Conservation (phyloP, 2,797 vertebrate species). For the Amniataba percoides region DNA sequence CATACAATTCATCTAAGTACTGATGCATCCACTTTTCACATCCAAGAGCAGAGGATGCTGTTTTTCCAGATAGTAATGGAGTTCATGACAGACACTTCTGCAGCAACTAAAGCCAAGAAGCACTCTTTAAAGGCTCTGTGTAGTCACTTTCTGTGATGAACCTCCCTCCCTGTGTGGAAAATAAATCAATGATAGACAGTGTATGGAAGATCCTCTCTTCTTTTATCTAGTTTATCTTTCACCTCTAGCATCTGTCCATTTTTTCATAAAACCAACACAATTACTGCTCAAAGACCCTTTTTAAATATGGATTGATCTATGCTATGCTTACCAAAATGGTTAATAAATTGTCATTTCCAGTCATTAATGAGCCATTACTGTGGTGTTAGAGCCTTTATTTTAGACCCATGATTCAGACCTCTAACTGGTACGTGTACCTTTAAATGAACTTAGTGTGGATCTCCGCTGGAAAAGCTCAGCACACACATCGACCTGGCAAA, state of each 20-base stretch:
- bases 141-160: slow-evolving; percentile 1
- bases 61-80: neutral
- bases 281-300: neutral
- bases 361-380: neutral
- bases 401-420: neutral
- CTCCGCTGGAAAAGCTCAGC: slow-evolving; percentile 13
- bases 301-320: neutral
- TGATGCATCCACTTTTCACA: neutral
- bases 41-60: neutral
- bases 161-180: neutral
- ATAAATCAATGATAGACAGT: slow-evolving; percentile 32
- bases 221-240: slow-evolving; percentile 27
- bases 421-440: neutral
- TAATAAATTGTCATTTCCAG: neutral
- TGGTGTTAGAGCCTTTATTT: neutral
- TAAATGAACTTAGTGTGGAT: neutral
- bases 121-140: neutral
- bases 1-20: neutral
- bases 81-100: slow-evolving; percentile 3
- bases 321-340: neutral
- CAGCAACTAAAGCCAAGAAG: neutral
- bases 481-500: slow-evolving; percentile 40
- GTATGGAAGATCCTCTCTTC: slow-evolving; percentile 9
- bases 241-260: slow-evolving; percentile 15
- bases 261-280: slow-evolving; percentile 7